phyloP scores from a whole-genome alignment of 2,113 vertebrate species.

The Sapayoa aenigma region DNA sequence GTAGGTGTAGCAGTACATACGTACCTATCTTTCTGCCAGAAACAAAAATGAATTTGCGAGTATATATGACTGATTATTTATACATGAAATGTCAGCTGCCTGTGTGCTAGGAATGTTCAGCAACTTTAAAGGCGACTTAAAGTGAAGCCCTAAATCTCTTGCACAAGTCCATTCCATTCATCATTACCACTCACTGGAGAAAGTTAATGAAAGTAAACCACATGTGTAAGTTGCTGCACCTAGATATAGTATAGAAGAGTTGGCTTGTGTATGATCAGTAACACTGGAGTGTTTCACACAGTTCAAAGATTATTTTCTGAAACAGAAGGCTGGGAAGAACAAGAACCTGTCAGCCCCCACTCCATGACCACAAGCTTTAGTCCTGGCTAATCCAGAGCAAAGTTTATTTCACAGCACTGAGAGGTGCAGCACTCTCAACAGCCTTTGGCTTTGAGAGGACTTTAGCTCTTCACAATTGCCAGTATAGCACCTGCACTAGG shows the following conservation, averaged over 20 bases:
- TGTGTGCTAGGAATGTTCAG: neutral
- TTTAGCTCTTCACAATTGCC: neutral
- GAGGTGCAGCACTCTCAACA: neutral
- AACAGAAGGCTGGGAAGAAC: neutral
- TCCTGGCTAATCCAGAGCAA: neutral
- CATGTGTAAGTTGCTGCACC: neutral
- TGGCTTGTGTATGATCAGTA: neutral
- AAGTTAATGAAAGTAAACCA: neutral
- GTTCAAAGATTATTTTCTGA: neutral
- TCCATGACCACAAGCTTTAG: neutral
- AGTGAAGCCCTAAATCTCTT: neutral
- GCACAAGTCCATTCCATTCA: neutral
- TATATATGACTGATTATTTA: neutral
- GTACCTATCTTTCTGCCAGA: neutral
- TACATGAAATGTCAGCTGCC: neutral
- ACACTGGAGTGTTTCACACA: neutral
- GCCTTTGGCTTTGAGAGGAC: neutral
- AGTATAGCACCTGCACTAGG: slow-evolving; percentile 10
- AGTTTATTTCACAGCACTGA: neutral
- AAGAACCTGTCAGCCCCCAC: neutral
- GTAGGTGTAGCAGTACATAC: neutral
- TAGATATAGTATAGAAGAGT: neutral
- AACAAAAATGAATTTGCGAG: neutral
- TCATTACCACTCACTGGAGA: neutral
- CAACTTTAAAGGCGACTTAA: neutral